Evolutionary conservation across 1,140 invertebrate genomes (phyloP).

Genomic region (Anoplophora glabripennis): DNA sequence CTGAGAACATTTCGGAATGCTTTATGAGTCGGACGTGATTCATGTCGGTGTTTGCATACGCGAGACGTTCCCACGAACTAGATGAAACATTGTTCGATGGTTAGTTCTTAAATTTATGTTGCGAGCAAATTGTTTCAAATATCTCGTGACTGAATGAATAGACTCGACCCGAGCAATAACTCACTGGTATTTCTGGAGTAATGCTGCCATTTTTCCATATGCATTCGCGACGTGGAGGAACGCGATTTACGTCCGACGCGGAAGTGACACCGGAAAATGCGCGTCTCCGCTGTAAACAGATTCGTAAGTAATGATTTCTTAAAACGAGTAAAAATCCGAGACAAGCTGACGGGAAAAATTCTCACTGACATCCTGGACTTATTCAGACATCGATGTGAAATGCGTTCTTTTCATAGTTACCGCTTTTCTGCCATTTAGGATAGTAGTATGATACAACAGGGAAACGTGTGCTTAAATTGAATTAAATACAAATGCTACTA

Average conservation of each 20-base stretch:
- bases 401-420: no score
- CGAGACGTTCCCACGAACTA: background rate
- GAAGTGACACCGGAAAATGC: background rate
- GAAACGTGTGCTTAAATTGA: no score
- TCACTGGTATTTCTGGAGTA: background rate
- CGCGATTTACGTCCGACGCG: background rate
- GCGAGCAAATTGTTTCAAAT: conserved; percentile 10
- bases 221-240: background rate
- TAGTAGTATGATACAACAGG: no score
- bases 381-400: no score
- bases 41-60: conserved; percentile 13
- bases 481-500: no score
- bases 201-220: conserved; percentile 3
- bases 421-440: no score
- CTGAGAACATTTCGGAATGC: conserved; percentile 2
- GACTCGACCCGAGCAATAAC: conserved; percentile 9
- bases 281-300: no score
- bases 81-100: conserved; percentile 17
- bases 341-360: no score
- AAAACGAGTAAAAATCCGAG: no score
- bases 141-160: conserved; percentile 12
- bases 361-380: no score
- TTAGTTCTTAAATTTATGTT: conserved; percentile 10
- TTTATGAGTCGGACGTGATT: conserved; percentile 16
- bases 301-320: no score